Percentiles rank a stretch among this genome's conserved stretches.
These are phyloP conservation scores for Cryptophagus acutangulus DNA, from an alignment of 2,888 invertebrate species.

Conservation along the genomic window DNA sequence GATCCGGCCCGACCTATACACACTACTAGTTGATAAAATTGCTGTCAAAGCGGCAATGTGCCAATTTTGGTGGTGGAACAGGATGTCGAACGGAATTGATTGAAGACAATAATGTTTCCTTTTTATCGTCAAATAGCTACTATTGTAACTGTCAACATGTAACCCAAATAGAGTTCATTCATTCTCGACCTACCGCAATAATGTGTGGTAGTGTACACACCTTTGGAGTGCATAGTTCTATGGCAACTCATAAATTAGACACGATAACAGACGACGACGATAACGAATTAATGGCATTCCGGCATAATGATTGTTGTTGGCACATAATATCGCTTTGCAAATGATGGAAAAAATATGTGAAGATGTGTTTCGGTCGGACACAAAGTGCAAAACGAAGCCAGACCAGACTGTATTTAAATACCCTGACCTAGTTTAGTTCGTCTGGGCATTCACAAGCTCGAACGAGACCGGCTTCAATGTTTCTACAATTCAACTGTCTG, in stretches of 20 bases:
- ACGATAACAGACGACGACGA: slow-evolving; percentile 2
- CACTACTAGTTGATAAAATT: slow-evolving; percentile 11
- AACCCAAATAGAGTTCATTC: slow-evolving; percentile 31
- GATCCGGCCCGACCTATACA: slow-evolving; percentile 16
- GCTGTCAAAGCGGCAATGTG: slow-evolving; percentile 9
- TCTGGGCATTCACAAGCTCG: too few relatives aligned
- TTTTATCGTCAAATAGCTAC: too few relatives aligned
- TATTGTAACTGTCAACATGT: slow-evolving; percentile 21
- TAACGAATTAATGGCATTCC: too few relatives aligned
- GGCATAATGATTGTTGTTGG: too few relatives aligned
- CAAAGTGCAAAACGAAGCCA: slow-evolving; percentile 10
- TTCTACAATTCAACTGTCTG: too few relatives aligned
- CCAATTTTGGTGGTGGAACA: too few relatives aligned
- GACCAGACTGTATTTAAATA: slow-evolving; percentile 28
- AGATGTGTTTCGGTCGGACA: too few relatives aligned
- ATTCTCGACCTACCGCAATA: slow-evolving; percentile 15
- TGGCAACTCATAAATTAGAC: background rate
- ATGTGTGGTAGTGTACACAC: background rate
- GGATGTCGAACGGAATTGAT: too few relatives aligned
- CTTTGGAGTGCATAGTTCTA: background rate
- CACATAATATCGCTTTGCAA: too few relatives aligned
- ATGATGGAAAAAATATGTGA: too few relatives aligned
- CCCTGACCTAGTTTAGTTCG: slow-evolving; percentile 32
- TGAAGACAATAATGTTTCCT: too few relatives aligned
- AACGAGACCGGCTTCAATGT: too few relatives aligned